phyloP scores from a whole-genome alignment of 2,888 invertebrate species.

The Lagria hirta region DNA sequence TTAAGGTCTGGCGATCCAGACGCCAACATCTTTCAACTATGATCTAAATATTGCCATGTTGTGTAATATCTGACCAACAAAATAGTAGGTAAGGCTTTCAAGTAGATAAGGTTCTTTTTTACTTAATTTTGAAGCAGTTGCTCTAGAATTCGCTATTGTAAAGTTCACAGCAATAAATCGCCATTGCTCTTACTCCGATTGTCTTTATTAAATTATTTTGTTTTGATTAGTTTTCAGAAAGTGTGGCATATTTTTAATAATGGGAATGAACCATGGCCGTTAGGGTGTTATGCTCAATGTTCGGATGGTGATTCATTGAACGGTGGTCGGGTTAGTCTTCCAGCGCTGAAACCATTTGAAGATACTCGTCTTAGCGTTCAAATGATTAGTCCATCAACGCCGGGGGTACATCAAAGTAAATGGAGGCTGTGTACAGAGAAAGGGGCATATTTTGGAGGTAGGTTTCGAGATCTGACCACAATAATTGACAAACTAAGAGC shows the following conservation, averaged over 20 bases:
- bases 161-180: too few species aligned
- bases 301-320: constrained; percentile 69
- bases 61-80: too few species aligned
- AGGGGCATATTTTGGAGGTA: constrained; percentile 92
- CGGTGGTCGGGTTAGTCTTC: constrained; percentile 61
- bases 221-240: constrained; percentile 69
- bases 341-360: constrained; percentile 74
- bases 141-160: too few species aligned
- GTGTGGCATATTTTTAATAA: constrained; percentile 87
- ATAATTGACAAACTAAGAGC: too few species aligned
- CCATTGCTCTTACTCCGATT: too few species aligned
- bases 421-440: constrained; percentile 87
- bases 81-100: too few species aligned
- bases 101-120: too few species aligned
- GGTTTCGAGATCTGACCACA: constrained; percentile 19
- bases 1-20: too few species aligned
- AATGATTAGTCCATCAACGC: constrained; percentile 73
- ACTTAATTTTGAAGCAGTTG: too few species aligned
- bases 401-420: constrained; percentile 80
- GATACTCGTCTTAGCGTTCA: constrained; percentile 75
- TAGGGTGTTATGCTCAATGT: constrained; percentile 71
- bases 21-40: too few species aligned
- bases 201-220: constrained; percentile 2
- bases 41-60: too few species aligned
- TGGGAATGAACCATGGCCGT: constrained; percentile 87